Evolutionary conservation across 2,888 invertebrate species (phyloP).

Genomic region (Eristalis intricaria): DNA sequence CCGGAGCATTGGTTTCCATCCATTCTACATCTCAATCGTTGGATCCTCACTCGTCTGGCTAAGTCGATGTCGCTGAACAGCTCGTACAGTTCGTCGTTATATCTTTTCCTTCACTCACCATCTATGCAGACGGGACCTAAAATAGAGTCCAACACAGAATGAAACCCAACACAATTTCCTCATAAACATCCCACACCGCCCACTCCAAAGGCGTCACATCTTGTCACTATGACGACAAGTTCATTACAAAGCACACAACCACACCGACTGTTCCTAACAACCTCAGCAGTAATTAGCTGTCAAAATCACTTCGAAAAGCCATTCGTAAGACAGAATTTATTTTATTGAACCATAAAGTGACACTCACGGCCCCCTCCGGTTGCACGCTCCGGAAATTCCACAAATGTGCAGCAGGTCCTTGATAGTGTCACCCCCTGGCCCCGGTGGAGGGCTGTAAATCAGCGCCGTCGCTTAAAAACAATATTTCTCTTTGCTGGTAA

Average conservation of each 20-base stretch:
- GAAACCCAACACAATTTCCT: too few relatives aligned
- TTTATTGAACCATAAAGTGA: slow-evolving; percentile 47
- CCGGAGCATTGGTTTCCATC: too few relatives aligned
- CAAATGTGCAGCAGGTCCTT: slow-evolving; percentile 34
- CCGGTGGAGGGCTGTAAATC: slow-evolving; percentile 42
- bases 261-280: neutral
- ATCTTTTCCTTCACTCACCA: too few relatives aligned
- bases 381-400: neutral
- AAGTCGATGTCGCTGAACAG: too few relatives aligned
- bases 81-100: too few relatives aligned
- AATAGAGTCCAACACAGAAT: too few relatives aligned
- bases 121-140: too few relatives aligned
- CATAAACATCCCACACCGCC: neutral
- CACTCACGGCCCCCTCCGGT: neutral
- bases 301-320: slow-evolving; percentile 54
- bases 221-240: slow-evolving; percentile 1
- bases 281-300: slow-evolving; percentile 31
- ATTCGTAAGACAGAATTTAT: slow-evolving; percentile 44
- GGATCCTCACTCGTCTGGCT: too few relatives aligned
- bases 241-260: neutral
- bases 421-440: slow-evolving; percentile 40
- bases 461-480: slow-evolving; percentile 53
- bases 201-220: neutral
- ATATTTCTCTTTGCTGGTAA: slow-evolving; percentile 44
- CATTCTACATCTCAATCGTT: too few relatives aligned